These are phyloP conservation scores for Mormoops blainvillei DNA, from an alignment of 2,113 vertebrate genomes.

Conservation along the genomic window DNA sequence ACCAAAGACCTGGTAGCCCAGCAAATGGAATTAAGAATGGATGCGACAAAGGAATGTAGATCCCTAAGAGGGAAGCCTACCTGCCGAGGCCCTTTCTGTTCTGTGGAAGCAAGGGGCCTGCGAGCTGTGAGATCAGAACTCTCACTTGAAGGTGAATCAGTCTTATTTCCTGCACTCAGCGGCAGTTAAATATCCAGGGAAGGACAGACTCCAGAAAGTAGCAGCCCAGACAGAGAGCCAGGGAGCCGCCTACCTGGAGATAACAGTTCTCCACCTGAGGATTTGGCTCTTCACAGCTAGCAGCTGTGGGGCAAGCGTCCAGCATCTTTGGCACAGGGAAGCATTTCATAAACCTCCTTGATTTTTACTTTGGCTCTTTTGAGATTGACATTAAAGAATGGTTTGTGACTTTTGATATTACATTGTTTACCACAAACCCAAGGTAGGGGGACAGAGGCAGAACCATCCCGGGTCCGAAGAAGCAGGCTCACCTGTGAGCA, in stretches of 20 bases:
- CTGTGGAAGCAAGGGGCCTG: not conserved
- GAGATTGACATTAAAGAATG: not conserved
- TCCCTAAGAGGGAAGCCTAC: not conserved
- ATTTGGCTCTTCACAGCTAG: not conserved
- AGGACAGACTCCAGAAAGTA: not conserved
- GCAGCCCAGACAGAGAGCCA: not conserved
- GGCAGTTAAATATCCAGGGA: not conserved
- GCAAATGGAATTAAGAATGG: not conserved
- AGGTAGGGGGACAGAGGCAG: not conserved
- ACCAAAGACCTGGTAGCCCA: not conserved
- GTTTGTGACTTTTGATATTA: not conserved
- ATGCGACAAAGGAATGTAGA: no score
- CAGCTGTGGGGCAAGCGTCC: rapidly evolving
- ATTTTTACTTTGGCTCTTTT: not conserved
- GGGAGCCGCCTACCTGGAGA: not conserved
- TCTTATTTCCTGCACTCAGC: not conserved
- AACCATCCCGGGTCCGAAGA: not conserved
- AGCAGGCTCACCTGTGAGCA: not conserved
- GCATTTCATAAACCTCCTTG: not conserved
- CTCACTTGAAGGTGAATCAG: rapidly evolving
- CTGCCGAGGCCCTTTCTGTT: not conserved
- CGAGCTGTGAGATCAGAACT: not conserved
- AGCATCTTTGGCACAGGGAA: not conserved
- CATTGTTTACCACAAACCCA: not conserved
- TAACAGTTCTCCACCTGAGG: rapidly evolving